Conservation (phyloP, 2,888 invertebrate genomes). For the Copidosoma aretas region DNA sequence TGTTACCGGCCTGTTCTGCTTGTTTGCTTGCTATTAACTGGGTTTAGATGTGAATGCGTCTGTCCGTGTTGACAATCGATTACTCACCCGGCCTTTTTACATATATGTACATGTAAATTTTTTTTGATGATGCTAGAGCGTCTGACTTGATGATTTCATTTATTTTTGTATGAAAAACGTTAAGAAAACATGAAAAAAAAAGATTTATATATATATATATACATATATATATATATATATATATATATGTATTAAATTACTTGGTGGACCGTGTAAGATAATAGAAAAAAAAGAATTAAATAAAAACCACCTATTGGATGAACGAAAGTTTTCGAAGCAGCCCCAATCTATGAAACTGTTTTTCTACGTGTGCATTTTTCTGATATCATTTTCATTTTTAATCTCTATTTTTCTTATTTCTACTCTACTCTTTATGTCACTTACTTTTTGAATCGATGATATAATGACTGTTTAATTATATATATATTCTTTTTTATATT, state of each 20-base stretch:
- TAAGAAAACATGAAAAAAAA: constrained; percentile 24
- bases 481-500: no score
- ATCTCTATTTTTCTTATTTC: no score
- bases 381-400: no score
- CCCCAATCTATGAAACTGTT: constrained; percentile 12
- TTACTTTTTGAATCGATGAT: no score
- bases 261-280: constrained; percentile 29
- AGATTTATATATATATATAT: constrained; percentile 13
- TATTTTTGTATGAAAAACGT: constrained; percentile 34
- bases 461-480: no score
- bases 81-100: constrained; percentile 18
- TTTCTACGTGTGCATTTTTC: background rate
- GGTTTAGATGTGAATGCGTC: constrained; percentile 45
- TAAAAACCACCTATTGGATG: constrained; percentile 9
- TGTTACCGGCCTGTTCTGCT: constrained; percentile 35
- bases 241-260: constrained; percentile 20
- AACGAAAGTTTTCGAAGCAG: constrained; percentile 19
- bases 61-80: constrained; percentile 39
- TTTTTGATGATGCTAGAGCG: constrained; percentile 26
- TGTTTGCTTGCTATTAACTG: constrained; percentile 46
- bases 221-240: constrained; percentile 12
- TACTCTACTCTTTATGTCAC: no score
- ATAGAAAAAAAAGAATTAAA: constrained; percentile 20
- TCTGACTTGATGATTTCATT: constrained; percentile 30
- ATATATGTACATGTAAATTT: constrained; percentile 7